Percentiles rank a stretch among this genome's conserved stretches.
These are phyloP conservation scores for Nyctibius grandis DNA, from an alignment of 2,797 vertebrate species.

Conservation along the genomic window DNA sequence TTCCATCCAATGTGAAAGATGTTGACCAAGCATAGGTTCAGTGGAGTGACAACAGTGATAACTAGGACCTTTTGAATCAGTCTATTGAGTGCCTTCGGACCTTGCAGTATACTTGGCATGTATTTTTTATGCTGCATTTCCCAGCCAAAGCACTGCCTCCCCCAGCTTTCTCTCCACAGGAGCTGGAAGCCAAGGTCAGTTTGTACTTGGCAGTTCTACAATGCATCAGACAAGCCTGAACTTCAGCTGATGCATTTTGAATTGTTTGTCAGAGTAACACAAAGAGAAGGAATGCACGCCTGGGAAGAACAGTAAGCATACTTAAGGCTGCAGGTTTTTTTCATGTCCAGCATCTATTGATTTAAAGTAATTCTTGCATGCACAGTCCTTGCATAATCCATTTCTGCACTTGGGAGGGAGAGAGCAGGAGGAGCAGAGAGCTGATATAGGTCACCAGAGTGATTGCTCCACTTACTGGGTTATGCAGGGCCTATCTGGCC, in stretches of 20 bases:
- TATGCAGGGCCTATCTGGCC: background rate
- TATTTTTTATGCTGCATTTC: background rate
- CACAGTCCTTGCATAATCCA: background rate
- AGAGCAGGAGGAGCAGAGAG: background rate
- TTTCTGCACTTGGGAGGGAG: background rate
- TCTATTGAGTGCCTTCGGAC: background rate
- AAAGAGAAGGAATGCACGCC: background rate
- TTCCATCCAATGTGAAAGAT: background rate
- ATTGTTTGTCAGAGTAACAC: background rate
- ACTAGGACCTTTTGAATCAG: background rate
- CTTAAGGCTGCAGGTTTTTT: fast-evolving
- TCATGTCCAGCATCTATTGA: background rate
- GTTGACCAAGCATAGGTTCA: background rate
- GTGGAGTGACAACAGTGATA: background rate
- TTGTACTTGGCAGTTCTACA: background rate
- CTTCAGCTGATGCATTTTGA: background rate
- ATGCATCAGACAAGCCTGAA: background rate
- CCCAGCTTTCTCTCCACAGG: background rate
- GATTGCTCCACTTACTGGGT: background rate
- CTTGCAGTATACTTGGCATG: background rate
- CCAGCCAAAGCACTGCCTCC: fast-evolving
- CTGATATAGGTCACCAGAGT: background rate
- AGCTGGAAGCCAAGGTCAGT: background rate
- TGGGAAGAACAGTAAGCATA: background rate
- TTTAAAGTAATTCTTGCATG: background rate